These are phyloP conservation scores for Tromatobia lineatoria DNA, from an alignment of 2,888 invertebrate genomes.

Conservation along the genomic window DNA sequence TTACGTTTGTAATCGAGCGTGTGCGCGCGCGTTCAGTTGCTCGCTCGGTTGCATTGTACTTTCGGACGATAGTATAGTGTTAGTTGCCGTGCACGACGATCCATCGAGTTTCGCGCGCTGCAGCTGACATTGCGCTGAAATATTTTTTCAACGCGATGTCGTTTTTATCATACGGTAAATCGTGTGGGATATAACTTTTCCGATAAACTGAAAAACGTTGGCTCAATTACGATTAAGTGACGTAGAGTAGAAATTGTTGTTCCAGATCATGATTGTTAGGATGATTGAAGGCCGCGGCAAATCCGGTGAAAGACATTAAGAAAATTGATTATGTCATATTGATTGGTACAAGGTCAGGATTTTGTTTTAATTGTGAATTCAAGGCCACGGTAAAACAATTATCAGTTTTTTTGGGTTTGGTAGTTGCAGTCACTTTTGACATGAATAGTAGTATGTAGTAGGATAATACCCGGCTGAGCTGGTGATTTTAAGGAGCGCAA, in stretches of 20 bases:
- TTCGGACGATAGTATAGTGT: not conserved
- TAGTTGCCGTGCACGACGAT: no score
- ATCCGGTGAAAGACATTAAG: conserved; percentile 60
- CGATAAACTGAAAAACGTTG: not conserved
- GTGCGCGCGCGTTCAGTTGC: not conserved
- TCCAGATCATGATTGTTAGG: conserved; percentile 36
- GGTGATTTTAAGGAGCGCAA: not conserved
- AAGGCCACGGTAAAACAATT: not conserved
- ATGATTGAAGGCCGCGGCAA: conserved; percentile 51
- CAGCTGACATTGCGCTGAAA: not conserved
- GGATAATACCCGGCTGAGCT: conserved; percentile 44
- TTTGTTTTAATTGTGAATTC: no score
- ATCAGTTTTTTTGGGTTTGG: no score
- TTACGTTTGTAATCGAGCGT: conserved; percentile 44
- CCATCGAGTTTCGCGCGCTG: not conserved
- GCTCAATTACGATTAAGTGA: no score
- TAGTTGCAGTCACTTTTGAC: no score
- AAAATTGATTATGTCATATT: conserved; percentile 12
- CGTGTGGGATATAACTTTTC: not conserved
- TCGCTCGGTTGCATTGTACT: conserved; percentile 9
- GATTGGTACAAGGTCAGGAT: conserved; percentile 34
- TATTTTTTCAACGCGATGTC: no score
- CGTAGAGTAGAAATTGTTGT: no score
- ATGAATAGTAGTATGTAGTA: conserved; percentile 27
- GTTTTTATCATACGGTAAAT: not conserved